These are phyloP conservation scores for Pyrrhia umbra DNA, from an alignment of 2,888 invertebrate genomes.

Conservation along the genomic window DNA sequence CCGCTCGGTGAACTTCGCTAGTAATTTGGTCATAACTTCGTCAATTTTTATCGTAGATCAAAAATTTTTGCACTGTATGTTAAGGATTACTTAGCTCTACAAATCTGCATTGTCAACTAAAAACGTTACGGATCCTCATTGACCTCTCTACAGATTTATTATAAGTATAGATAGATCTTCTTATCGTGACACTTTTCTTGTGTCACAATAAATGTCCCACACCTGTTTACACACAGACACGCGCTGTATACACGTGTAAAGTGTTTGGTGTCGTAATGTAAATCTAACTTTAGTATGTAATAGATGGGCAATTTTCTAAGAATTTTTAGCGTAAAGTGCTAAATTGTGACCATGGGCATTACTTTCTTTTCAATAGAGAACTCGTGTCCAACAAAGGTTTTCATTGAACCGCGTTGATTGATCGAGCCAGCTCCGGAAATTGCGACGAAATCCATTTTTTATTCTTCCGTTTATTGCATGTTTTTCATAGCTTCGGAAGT, in stretches of 20 bases:
- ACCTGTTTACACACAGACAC: not conserved
- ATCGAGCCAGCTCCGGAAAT: conserved; percentile 40
- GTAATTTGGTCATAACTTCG: too few species aligned
- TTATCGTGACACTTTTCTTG: too few species aligned
- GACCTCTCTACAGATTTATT: too few species aligned
- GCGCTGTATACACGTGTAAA: too few species aligned
- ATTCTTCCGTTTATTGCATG: conserved; percentile 45
- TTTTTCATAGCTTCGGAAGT: conserved; percentile 37
- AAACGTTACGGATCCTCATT: too few species aligned
- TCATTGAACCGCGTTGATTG: conserved; percentile 39
- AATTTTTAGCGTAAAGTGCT: conserved; percentile 1
- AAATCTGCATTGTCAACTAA: too few species aligned
- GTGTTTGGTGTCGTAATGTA: too few species aligned
- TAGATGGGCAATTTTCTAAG: not conserved
- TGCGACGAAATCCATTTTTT: conserved; percentile 43
- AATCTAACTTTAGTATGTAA: not conserved
- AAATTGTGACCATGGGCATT: conserved; percentile 21
- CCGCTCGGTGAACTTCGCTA: too few species aligned
- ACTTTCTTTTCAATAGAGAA: conserved; percentile 39
- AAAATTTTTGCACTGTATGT: too few species aligned
- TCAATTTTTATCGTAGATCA: too few species aligned
- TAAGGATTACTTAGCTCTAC: too few species aligned
- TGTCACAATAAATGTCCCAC: not conserved
- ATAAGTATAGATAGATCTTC: too few species aligned
- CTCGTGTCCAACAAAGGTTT: conserved; percentile 41